Evolutionary conservation across 2,888 invertebrate genomes (phyloP).

Genomic region (Mimachlamys varia): DNA sequence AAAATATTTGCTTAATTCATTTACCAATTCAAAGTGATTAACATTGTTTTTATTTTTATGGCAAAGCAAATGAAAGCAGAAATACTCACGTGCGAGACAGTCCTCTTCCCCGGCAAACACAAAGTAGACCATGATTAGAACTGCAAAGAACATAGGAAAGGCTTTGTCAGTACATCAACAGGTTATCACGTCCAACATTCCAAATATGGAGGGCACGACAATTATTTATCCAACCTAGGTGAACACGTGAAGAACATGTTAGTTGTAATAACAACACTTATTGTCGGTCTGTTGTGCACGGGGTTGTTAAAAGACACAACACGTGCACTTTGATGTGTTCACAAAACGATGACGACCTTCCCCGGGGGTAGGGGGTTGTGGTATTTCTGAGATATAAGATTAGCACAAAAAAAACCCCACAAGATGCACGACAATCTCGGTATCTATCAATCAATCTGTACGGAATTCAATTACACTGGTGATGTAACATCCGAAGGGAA

Average conservation of each 20-base stretch:
- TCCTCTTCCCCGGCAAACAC: constrained; percentile 37
- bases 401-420: no score
- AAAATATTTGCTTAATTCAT: no score
- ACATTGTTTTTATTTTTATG: no score
- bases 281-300: neutral
- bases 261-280: neutral
- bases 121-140: constrained; percentile 35
- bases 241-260: neutral
- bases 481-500: neutral
- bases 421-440: neutral
- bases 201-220: neutral
- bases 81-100: constrained; percentile 36
- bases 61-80: no score
- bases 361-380: neutral
- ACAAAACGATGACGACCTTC: neutral
- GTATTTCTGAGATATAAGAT: neutral
- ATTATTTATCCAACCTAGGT: neutral
- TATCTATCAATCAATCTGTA: neutral
- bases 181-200: neutral
- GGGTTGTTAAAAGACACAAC: neutral
- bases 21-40: no score
- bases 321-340: neutral
- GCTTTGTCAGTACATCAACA: neutral
- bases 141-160: constrained; percentile 39
- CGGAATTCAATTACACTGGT: neutral